These are phyloP conservation scores for Hydrolagus colliei DNA, from an alignment of 2,797 vertebrate species.

Conservation along the genomic window DNA sequence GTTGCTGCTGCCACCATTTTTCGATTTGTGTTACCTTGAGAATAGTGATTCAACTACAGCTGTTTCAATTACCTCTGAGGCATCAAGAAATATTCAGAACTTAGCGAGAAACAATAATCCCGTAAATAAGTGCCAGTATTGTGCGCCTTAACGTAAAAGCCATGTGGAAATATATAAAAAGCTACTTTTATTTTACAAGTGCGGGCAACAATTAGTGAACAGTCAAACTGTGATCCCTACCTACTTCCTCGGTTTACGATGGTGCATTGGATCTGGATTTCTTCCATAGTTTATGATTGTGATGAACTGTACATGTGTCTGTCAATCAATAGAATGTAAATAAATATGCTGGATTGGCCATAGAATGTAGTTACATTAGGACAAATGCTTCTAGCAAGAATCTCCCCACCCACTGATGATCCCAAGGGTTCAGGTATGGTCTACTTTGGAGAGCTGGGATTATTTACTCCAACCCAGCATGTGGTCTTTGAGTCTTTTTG, in stretches of 20 bases:
- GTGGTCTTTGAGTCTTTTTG: background rate
- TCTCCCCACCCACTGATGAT: too few species aligned
- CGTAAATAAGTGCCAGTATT: background rate
- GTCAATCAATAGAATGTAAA: background rate
- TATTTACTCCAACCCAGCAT: background rate
- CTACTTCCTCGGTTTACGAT: background rate
- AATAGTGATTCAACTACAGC: background rate
- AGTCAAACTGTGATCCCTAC: background rate
- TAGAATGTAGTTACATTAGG: too few species aligned
- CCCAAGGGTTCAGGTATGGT: too few species aligned
- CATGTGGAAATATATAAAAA: background rate
- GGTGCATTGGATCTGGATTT: background rate
- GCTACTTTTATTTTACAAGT: background rate
- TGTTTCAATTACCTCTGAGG: slow-evolving; percentile 3
- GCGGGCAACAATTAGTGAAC: background rate
- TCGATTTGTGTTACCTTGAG: background rate
- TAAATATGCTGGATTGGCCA: too few species aligned
- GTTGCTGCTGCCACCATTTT: background rate
- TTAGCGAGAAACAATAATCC: background rate
- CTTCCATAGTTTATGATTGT: background rate
- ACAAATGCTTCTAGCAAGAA: too few species aligned
- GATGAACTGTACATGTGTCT: too few species aligned
- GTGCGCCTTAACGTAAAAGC: background rate
- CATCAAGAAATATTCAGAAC: background rate
- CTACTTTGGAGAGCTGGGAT: background rate